Percentiles rank a stretch among this genome's conserved stretches.
These are phyloP conservation scores for Strix uralensis DNA, from an alignment of 2,113 vertebrate species.

Conservation along the genomic window DNA sequence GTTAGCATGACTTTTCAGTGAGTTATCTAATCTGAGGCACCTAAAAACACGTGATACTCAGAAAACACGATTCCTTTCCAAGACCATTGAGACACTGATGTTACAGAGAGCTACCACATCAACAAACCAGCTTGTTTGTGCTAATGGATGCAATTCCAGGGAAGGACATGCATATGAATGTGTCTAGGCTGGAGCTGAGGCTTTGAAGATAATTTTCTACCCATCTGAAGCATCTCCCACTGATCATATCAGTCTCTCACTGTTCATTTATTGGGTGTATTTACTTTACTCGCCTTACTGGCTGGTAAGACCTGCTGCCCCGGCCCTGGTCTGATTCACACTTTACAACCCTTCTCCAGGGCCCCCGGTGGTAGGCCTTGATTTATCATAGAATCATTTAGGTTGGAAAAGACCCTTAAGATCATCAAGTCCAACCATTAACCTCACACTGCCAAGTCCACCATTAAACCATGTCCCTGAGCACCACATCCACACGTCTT, in stretches of 20 bases:
- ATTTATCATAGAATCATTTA: neutral
- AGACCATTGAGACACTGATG: neutral
- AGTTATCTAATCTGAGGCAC: neutral
- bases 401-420: neutral
- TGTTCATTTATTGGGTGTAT: neutral
- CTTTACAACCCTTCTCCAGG: neutral
- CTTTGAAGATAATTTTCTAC: neutral
- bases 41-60: neutral
- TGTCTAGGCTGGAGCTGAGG: neutral
- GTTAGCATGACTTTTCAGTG: neutral
- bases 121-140: neutral
- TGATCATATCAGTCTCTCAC: neutral
- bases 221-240: neutral
- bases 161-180: neutral
- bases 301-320: neutral
- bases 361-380: too few relatives aligned
- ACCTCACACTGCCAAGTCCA: neutral
- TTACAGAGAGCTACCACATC: neutral
- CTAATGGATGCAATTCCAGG: neutral
- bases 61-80: neutral
- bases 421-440: rapidly evolving
- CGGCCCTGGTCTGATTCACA: neutral
- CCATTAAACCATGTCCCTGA: neutral
- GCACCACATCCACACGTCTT: rapidly evolving
- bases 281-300: neutral